Percentiles rank a stretch among this genome's conserved stretches.
Evolutionary conservation across 2,888 invertebrate genomes (phyloP).

Genomic region (Carpatolechia fugitivella): DNA sequence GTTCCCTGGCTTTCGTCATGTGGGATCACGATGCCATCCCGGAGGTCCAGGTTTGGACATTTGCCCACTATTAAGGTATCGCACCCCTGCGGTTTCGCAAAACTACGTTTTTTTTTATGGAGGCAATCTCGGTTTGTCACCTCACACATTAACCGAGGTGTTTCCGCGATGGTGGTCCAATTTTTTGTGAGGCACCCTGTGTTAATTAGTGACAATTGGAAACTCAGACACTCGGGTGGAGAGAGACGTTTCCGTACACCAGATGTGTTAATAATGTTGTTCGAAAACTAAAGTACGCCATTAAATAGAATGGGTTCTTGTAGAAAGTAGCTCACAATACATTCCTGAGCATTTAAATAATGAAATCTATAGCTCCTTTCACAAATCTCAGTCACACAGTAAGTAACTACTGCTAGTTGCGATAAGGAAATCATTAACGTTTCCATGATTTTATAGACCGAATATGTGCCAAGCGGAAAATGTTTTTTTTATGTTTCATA

Average conservation of each 20-base stretch:
- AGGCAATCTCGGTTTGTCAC: conserved; percentile 63
- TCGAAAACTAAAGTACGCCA: conserved; percentile 14
- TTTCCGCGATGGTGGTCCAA: conserved; percentile 64
- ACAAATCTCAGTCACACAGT: not conserved
- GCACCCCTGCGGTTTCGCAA: conserved; percentile 67
- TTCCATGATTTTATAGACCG: not conserved
- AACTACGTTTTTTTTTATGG: conserved; percentile 40
- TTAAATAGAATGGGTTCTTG: not conserved
- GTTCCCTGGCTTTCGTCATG: conserved; percentile 30
- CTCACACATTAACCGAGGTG: conserved; percentile 75
- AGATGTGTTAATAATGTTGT: conserved; percentile 53
- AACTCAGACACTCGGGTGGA: conserved; percentile 62
- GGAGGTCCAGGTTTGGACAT: conserved; percentile 69
- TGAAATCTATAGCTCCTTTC: not conserved
- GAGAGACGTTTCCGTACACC: conserved; percentile 69
- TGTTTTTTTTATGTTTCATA: conserved; percentile 4
- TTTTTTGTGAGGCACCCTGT: conserved; percentile 58
- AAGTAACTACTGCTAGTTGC: not conserved
- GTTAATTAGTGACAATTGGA: conserved; percentile 77
- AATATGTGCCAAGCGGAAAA: not conserved
- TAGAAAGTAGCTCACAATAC: not conserved
- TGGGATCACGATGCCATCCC: conserved; percentile 34
- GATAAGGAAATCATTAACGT: not conserved
- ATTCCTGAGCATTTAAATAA: not conserved
- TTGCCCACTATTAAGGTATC: conserved; percentile 44